phyloP scores from a whole-genome alignment of 2,797 vertebrate genomes.

The Bradypus variegatus region DNA sequence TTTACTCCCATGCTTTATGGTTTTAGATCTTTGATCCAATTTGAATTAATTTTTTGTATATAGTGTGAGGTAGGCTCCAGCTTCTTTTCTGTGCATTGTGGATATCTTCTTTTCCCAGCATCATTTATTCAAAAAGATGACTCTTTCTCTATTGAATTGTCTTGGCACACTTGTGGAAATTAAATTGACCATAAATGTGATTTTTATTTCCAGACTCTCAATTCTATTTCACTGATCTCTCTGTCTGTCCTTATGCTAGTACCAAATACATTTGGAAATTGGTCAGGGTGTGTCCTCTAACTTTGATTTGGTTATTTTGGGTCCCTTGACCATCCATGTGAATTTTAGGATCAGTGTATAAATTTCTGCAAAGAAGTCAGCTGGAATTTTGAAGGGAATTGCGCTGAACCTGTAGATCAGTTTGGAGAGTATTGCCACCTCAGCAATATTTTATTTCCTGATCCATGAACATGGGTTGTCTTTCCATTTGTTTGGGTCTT shows the following conservation, averaged over 20 bases:
- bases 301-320: slow-evolving; percentile 1
- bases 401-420: background rate
- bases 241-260: background rate
- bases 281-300: background rate
- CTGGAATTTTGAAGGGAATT: background rate
- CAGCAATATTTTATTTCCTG: background rate
- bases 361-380: background rate
- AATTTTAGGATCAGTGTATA: background rate
- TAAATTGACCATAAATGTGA: background rate
- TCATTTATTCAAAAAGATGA: background rate
- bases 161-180: background rate
- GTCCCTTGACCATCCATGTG: background rate
- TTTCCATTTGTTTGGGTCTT: background rate
- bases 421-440: background rate
- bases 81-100: background rate
- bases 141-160: background rate
- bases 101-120: background rate
- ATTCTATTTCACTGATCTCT: background rate
- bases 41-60: background rate
- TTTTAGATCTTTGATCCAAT: background rate
- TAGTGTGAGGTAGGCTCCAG: background rate
- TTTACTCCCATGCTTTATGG: background rate
- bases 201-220: background rate
- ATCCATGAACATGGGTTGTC: background rate
- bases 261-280: background rate